Evolutionary conservation across 2,113 vertebrate genomes (phyloP).

Genomic region (Podiceps cristatus): DNA sequence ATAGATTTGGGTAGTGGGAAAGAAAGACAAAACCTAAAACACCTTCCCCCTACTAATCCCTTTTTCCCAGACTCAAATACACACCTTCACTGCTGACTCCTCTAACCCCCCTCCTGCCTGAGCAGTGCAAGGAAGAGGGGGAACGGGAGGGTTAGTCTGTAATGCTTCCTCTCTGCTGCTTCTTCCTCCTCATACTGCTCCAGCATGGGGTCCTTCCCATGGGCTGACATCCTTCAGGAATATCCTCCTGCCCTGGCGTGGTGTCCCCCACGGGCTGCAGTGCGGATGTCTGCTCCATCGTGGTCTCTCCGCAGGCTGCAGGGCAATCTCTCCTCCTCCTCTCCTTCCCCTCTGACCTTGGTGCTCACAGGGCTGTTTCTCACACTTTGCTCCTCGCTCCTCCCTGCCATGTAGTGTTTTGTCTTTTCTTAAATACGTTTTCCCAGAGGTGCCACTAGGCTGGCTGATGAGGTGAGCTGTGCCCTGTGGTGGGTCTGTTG

Average conservation of each 20-base stretch:
- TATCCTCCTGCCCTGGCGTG: not conserved
- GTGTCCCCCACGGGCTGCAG: not conserved
- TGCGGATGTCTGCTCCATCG: not conserved
- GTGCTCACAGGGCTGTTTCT: not conserved
- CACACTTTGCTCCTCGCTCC: not conserved
- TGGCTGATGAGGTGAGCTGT: not conserved
- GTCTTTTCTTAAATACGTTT: fast-evolving
- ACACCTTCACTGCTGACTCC: not conserved
- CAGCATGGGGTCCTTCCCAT: fast-evolving
- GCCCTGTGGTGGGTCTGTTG: not conserved
- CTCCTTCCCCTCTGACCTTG: not conserved
- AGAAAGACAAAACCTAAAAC: not conserved
- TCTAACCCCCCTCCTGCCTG: not conserved
- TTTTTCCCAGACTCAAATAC: not conserved
- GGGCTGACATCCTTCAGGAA: not conserved
- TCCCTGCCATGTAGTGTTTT: not conserved
- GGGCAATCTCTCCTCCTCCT: not conserved
- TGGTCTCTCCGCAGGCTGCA: fast-evolving
- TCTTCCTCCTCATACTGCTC: not conserved
- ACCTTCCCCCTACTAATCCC: not conserved
- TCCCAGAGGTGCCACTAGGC: fast-evolving
- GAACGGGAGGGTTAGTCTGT: fast-evolving
- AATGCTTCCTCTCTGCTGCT: not conserved
- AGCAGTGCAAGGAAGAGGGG: not conserved
- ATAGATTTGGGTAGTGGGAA: not conserved